A percentile compares a stretch with the other conserved stretches of the same genome.
Conservation (phyloP, 2,113 vertebrate species). For the Microcebus murinus region DNA sequence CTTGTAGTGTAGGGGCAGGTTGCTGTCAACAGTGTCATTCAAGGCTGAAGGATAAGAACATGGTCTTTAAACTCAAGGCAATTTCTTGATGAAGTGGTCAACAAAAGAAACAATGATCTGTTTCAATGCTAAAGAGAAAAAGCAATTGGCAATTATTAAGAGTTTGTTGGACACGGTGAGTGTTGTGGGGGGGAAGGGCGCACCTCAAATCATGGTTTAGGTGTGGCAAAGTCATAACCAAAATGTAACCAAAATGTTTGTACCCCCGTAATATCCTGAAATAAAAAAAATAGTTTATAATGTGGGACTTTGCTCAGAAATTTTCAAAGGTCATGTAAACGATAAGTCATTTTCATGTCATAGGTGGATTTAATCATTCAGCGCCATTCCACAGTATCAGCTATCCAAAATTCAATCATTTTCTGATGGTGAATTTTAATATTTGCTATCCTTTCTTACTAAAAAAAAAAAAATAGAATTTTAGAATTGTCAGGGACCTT, state of each 20-base stretch:
- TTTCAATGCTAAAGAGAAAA: neutral
- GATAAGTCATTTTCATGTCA: neutral
- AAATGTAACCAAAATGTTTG: too few relatives aligned
- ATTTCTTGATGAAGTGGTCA: neutral
- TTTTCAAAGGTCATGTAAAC: neutral
- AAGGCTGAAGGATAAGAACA: neutral
- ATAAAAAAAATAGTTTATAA: neutral
- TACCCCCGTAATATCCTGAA: too few relatives aligned
- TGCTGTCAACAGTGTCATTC: neutral
- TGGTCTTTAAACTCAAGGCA: neutral
- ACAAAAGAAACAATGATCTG: neutral
- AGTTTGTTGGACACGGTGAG: too few relatives aligned
- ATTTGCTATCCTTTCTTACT: neutral
- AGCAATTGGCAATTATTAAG: neutral
- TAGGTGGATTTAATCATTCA: neutral
- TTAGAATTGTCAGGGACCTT: neutral
- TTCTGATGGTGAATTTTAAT: conserved; percentile 1
- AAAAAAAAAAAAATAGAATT: neutral
- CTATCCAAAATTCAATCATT: neutral
- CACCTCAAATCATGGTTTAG: too few relatives aligned
- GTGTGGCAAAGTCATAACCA: too few relatives aligned
- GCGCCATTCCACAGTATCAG: neutral
- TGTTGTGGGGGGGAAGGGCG: too few relatives aligned
- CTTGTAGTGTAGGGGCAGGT: neutral
- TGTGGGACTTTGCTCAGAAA: neutral